These are phyloP conservation scores for Xestia xanthographa DNA, from an alignment of 2,888 invertebrate genomes.

Conservation along the genomic window DNA sequence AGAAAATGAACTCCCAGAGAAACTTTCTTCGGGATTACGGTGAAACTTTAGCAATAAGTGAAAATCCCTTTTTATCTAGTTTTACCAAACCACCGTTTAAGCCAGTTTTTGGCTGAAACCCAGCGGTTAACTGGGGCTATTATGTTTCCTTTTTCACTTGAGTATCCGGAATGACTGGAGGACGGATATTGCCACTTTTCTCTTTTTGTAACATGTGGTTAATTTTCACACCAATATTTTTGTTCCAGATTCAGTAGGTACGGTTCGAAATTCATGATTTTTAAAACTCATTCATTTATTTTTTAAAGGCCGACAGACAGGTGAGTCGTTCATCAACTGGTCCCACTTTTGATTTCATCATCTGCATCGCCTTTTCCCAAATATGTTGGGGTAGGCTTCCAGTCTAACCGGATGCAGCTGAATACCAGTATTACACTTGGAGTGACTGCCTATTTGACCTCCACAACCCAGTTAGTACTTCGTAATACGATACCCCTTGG, in stretches of 20 bases:
- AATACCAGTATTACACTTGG: not conserved
- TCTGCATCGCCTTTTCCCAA: too few relatives aligned
- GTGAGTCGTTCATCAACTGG: too few relatives aligned
- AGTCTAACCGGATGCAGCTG: not conserved
- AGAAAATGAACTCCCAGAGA: constrained; percentile 4
- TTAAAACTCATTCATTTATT: too few relatives aligned
- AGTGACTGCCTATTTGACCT: not conserved
- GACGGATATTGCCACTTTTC: constrained; percentile 29
- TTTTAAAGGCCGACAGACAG: too few relatives aligned
- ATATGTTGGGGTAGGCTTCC: not conserved
- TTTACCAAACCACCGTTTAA: not conserved
- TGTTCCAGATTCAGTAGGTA: too few relatives aligned
- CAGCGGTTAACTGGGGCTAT: constrained; percentile 39
- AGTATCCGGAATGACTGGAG: constrained; percentile 9
- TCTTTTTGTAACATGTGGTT: not conserved
- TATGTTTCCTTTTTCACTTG: constrained; percentile 30
- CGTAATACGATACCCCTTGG: not conserved
- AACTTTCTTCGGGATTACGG: constrained; percentile 11
- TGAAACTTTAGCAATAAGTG: constrained; percentile 54
- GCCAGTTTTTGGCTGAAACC: constrained; percentile 39
- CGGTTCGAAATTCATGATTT: too few relatives aligned
- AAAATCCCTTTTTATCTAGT: constrained; percentile 36
- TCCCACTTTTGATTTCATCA: too few relatives aligned
- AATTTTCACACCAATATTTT: not conserved
- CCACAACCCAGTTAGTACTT: not conserved